These are phyloP conservation scores for Percina caprodes DNA, from an alignment of 2,113 vertebrate genomes.

Conservation along the genomic window DNA sequence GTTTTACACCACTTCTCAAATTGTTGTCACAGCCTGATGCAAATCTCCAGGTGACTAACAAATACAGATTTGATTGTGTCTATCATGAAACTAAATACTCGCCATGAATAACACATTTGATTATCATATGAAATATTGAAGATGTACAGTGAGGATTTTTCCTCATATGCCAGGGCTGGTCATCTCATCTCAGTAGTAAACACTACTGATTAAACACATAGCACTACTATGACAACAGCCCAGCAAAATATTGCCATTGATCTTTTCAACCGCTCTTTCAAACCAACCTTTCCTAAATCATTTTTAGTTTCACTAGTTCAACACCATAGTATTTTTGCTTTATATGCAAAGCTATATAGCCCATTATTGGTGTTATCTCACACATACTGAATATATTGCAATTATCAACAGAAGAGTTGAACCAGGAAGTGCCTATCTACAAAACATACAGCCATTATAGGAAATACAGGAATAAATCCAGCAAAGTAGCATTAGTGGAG, in stretches of 20 bases:
- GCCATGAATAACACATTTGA: slow-evolving; percentile 69
- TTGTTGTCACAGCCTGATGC: slow-evolving; percentile 50
- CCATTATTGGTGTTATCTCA: neutral
- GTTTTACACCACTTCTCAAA: slow-evolving; percentile 53
- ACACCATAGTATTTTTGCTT: neutral
- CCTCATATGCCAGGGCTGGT: slow-evolving; percentile 44
- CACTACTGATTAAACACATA: slow-evolving; percentile 56
- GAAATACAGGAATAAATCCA: neutral
- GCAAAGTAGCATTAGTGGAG: neutral
- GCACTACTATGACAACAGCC: slow-evolving; percentile 8
- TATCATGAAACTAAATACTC: slow-evolving; percentile 62
- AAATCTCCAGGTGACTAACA: slow-evolving; percentile 54
- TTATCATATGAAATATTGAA: slow-evolving; percentile 74
- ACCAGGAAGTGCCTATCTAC: neutral
- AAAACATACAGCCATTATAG: neutral
- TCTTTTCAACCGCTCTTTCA: slow-evolving; percentile 1
- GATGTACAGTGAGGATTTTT: slow-evolving; percentile 20
- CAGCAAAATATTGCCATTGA: neutral
- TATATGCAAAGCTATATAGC: neutral
- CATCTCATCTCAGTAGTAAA: slow-evolving; percentile 63
- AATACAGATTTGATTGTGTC: slow-evolving; percentile 50
- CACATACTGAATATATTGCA: neutral
- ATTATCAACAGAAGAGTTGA: neutral
- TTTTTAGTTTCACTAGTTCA: neutral
- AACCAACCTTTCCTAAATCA: neutral